Base-by-base conservation (phyloP, 2,888 invertebrate species). In the Deilephila porcellus region DNA sequence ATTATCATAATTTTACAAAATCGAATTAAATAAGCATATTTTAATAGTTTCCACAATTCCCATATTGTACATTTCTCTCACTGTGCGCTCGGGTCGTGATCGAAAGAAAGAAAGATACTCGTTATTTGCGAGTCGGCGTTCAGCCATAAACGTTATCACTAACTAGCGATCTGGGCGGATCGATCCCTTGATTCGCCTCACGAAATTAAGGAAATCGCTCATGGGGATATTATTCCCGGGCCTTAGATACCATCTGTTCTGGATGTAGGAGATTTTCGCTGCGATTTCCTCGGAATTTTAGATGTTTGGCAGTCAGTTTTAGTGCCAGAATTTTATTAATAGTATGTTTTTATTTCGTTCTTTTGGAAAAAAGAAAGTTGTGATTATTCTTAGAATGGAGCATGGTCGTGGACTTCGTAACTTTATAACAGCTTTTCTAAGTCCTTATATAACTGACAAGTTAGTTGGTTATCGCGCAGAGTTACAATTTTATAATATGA, bases 121-220 rank as follows among this genome's bases (percentile, higher is more conserved):
- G 88, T 88, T 90, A 90, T 88, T 90, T 88, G 90, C 85, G 88
- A 90, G 87, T 85, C 90, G 88, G 89, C 89, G 86, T 88, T 86
- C 87, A 88, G 85, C 91, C 88, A 91, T 93, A 91, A 92, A 90
- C 90, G 91, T 90, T 93, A 94, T 94, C 94, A 83, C 89, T 91
- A 91, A 91, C 92, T 90, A 90, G 91, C 92, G 90, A 94, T 94
- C 94, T 83, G 91, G 93, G 92, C 92, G 93, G 89, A 90, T 91
- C 94, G 93, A 93, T 92, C 91, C 90, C 88, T 87, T 90, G 92
- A 93, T 93, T 93, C 91, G 90, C 83, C 91, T 91, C 93, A 92
- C 93, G 92, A 93, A 94, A 94, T 94, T 94, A 94, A 94, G 93
- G 92, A 92, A 94, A 94, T 93, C 93, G 94, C 93, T 94, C 93